phyloP scores from a whole-genome alignment of 2,797 vertebrate genomes.

The Anabacerthia variegaticeps region DNA sequence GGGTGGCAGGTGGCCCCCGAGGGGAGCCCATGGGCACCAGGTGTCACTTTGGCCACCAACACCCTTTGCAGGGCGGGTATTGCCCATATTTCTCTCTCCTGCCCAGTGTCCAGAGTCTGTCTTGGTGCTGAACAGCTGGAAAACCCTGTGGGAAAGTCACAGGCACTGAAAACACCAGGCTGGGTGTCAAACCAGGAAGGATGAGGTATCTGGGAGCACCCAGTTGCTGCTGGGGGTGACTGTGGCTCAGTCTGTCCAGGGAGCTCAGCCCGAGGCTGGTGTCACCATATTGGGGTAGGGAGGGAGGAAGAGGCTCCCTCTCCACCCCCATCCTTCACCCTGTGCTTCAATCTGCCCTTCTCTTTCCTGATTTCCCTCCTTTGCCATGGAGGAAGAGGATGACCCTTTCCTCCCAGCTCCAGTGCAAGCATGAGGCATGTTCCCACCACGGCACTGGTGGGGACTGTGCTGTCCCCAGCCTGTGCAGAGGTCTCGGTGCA shows the following conservation, averaged over 20 bases:
- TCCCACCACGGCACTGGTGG: not conserved
- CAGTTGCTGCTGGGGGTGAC: not conserved
- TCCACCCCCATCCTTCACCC: not conserved
- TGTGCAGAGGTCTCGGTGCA: rapidly evolving
- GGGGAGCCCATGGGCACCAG: not conserved
- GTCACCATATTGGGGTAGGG: rapidly evolving
- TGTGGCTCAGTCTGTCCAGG: not conserved
- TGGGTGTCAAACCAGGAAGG: not conserved
- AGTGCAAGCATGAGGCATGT: rapidly evolving
- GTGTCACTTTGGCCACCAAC: rapidly evolving
- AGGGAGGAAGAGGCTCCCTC: not conserved
- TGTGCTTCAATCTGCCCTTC: not conserved
- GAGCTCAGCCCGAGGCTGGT: not conserved
- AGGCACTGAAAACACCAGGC: rapidly evolving
- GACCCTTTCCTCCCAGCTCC: not conserved
- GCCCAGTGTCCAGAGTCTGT: rapidly evolving
- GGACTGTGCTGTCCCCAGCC: not conserved
- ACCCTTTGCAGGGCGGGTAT: not conserved
- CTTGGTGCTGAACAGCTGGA: rapidly evolving
- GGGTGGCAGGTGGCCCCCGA: not conserved
- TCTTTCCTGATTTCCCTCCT: not conserved
- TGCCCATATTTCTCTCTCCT: rapidly evolving
- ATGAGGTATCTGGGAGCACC: rapidly evolving
- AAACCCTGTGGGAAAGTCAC: rapidly evolving
- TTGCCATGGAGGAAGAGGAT: not conserved